phyloP scores from a whole-genome alignment of 2,797 vertebrate genomes.

The Microchirus variegatus region DNA sequence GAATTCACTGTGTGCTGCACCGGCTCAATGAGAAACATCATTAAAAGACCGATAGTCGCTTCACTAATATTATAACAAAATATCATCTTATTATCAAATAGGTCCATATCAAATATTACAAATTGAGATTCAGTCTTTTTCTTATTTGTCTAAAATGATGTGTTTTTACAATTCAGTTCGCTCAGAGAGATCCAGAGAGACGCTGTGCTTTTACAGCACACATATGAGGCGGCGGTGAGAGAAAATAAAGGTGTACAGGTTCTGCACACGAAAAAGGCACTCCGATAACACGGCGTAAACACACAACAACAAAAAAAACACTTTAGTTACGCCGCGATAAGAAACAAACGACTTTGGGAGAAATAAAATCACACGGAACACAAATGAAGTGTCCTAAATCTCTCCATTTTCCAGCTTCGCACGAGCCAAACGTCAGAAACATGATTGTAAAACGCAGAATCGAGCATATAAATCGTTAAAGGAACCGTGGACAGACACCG shows the following conservation, averaged over 20 bases:
- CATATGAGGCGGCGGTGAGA: neutral
- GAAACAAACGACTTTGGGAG: conserved; percentile 36
- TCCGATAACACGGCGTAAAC: conserved; percentile 3
- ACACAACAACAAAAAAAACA: conserved; percentile 22
- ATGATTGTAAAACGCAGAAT: conserved; percentile 11
- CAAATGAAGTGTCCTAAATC: conserved; percentile 29
- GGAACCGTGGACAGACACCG: conserved; percentile 4
- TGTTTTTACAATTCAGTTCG: conserved; percentile 28
- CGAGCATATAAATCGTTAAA: conserved; percentile 9
- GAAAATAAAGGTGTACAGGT: conserved; percentile 16
- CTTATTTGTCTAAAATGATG: neutral
- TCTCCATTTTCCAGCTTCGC: conserved; percentile 20
- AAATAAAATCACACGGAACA: conserved; percentile 21
- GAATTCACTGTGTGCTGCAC: conserved; percentile 69
- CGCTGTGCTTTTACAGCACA: neutral
- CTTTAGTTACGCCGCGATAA: conserved; percentile 17
- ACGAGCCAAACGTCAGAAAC: conserved; percentile 2
- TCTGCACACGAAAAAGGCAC: too few relatives aligned
- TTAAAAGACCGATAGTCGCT: conserved; percentile 35
- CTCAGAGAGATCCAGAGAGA: conserved; percentile 18
- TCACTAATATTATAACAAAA: conserved; percentile 36
- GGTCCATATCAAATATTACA: conserved; percentile 44
- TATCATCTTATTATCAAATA: conserved; percentile 38
- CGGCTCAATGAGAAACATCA: conserved; percentile 68
- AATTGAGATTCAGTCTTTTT: conserved; percentile 32